A percentile compares a stretch with the other conserved stretches of the same genome.
Conservation (phyloP, 1,140 invertebrate species). For the Eumeta japonica region DNA sequence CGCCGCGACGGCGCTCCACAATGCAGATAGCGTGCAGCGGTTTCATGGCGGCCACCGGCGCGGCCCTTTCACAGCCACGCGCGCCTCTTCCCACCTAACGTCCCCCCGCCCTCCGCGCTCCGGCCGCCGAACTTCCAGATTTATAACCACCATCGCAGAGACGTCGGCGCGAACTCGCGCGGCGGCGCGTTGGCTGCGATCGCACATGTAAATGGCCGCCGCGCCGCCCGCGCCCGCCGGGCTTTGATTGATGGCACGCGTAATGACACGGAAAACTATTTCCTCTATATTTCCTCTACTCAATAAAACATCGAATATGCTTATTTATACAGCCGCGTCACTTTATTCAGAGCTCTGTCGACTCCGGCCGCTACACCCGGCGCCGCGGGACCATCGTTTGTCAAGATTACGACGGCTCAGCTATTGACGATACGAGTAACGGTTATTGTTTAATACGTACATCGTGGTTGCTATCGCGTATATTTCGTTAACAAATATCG, state of each 20-base stretch:
- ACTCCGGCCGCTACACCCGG: no score
- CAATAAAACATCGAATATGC: conserved; percentile 56
- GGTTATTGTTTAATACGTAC: conserved; percentile 55
- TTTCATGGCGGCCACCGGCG: conserved; percentile 15
- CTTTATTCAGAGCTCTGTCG: conserved; percentile 51
- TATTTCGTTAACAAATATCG: no score
- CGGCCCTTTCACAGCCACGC: conserved; percentile 20
- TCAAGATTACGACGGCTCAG: conserved; percentile 52
- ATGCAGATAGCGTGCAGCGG: conserved; percentile 51
- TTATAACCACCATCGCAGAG: not conserved
- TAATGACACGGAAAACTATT: conserved; percentile 54
- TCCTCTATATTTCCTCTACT: conserved; percentile 53
- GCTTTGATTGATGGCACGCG: conserved; percentile 35
- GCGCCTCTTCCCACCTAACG: conserved; percentile 9
- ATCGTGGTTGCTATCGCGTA: no score
- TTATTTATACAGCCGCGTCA: conserved; percentile 48
- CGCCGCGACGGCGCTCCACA: conserved; percentile 28
- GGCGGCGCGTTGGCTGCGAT: not conserved
- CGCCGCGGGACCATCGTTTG: conserved; percentile 52
- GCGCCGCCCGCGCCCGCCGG: conserved; percentile 25
- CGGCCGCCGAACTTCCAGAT: not conserved
- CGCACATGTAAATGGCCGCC: conserved; percentile 1
- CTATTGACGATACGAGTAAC: conserved; percentile 50
- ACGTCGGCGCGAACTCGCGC: not conserved
- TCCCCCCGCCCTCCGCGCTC: not conserved